phyloP scores from a whole-genome alignment of 2,113 vertebrate genomes.

The Xerus inauris region DNA sequence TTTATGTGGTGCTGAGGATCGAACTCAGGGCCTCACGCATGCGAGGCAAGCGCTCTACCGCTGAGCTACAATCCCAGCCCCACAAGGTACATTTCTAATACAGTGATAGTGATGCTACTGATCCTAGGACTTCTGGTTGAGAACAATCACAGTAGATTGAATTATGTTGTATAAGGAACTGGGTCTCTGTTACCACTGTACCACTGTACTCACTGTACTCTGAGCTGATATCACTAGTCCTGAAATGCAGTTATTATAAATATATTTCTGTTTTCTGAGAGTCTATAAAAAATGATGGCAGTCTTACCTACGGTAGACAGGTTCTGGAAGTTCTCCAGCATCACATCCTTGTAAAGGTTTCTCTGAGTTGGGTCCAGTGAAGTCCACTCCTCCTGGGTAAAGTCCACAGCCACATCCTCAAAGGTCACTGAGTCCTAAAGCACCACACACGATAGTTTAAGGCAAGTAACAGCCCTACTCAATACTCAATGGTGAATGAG shows the following conservation, averaged over 20 bases:
- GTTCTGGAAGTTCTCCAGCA: conserved; percentile 63
- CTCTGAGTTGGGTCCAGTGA: conserved; percentile 43
- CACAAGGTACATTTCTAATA: not conserved
- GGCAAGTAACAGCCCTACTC: not conserved
- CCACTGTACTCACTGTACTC: not conserved
- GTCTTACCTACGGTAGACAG: conserved; percentile 47
- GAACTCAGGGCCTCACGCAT: too few relatives aligned
- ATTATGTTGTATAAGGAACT: not conserved
- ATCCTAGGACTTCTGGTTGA: not conserved
- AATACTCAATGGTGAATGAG: not conserved
- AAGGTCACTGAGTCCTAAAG: conserved; percentile 48
- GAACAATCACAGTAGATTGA: not conserved
- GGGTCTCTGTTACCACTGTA: not conserved
- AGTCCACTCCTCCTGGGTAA: conserved; percentile 62
- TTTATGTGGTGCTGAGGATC: too few relatives aligned
- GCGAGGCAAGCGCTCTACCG: too few relatives aligned
- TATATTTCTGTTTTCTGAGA: not conserved
- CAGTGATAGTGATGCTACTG: not conserved
- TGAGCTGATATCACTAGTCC: not conserved
- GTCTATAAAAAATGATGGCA: not conserved
- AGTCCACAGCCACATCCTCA: conserved; percentile 61
- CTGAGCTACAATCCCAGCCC: too few relatives aligned
- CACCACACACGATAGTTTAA: not conserved
- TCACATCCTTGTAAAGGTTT: conserved; percentile 50
- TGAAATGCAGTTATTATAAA: not conserved